These are phyloP conservation scores for Apotomis betuletana DNA, from an alignment of 2,888 invertebrate species.

Conservation along the genomic window DNA sequence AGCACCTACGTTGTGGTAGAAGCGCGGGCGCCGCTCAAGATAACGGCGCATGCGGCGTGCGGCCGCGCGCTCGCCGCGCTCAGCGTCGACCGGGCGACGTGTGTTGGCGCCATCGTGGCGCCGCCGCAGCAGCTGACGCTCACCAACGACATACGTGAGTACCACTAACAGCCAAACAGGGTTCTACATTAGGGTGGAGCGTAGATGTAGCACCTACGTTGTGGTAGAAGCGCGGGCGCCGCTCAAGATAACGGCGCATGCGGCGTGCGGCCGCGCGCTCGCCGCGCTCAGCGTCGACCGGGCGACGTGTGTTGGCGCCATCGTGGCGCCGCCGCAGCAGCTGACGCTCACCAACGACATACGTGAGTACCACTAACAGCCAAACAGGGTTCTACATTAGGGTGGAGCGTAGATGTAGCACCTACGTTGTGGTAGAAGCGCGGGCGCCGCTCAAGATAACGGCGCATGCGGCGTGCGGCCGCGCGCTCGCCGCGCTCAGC, in stretches of 20 bases:
- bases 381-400: too few relatives aligned
- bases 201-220: slow-evolving; percentile 88
- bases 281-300: slow-evolving; percentile 66
- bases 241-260: slow-evolving; percentile 87
- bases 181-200: too few relatives aligned
- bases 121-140: slow-evolving; percentile 68
- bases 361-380: slow-evolving; percentile 55
- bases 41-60: slow-evolving; percentile 87
- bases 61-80: slow-evolving; percentile 82
- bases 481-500: too few relatives aligned
- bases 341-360: slow-evolving; percentile 85
- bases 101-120: slow-evolving; percentile 68
- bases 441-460: too few relatives aligned
- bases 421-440: too few relatives aligned
- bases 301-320: slow-evolving; percentile 69
- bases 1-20: slow-evolving; percentile 88
- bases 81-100: slow-evolving; percentile 64
- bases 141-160: slow-evolving; percentile 85
- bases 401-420: too few relatives aligned
- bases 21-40: slow-evolving; percentile 85
- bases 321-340: slow-evolving; percentile 60
- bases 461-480: too few relatives aligned
- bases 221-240: slow-evolving; percentile 87
- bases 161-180: too few relatives aligned
- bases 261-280: slow-evolving; percentile 84